These are phyloP conservation scores for Ypsolopha sequella DNA, from an alignment of 2,888 invertebrate species.

Conservation along the genomic window DNA sequence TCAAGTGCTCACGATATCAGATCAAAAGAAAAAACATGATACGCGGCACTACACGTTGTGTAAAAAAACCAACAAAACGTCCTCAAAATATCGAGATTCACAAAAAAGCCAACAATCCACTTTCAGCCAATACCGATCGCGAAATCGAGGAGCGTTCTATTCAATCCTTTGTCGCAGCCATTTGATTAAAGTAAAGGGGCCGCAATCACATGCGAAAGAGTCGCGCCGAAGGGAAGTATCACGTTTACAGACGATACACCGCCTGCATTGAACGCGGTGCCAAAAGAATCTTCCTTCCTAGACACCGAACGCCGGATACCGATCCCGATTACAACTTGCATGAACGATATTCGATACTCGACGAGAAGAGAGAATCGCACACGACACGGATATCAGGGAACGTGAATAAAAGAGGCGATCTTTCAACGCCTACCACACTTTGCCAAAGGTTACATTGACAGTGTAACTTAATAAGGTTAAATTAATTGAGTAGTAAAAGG, in stretches of 20 bases:
- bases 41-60: neutral
- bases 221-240: conserved; percentile 65
- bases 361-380: conserved; percentile 27
- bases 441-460: neutral
- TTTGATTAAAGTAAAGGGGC: conserved; percentile 67
- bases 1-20: neutral
- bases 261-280: conserved; percentile 45
- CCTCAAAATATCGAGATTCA: conserved; percentile 11
- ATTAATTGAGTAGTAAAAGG: conserved; percentile 11
- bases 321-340: neutral
- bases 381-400: conserved; percentile 30
- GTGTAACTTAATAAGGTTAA: neutral
- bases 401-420: conserved; percentile 29
- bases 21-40: neutral
- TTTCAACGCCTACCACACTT: conserved; percentile 8
- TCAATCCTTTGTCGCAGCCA: conserved; percentile 66
- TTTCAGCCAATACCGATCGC: conserved; percentile 35
- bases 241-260: conserved; percentile 64
- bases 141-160: conserved; percentile 57
- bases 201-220: conserved; percentile 60
- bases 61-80: neutral
- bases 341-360: conserved; percentile 2
- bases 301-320: conserved; percentile 26
- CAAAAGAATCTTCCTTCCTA: conserved; percentile 33
- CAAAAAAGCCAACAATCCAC: conserved; percentile 43